Base-by-base conservation (phyloP, 2,888 invertebrate genomes). In the Furcula furcula region DNA sequence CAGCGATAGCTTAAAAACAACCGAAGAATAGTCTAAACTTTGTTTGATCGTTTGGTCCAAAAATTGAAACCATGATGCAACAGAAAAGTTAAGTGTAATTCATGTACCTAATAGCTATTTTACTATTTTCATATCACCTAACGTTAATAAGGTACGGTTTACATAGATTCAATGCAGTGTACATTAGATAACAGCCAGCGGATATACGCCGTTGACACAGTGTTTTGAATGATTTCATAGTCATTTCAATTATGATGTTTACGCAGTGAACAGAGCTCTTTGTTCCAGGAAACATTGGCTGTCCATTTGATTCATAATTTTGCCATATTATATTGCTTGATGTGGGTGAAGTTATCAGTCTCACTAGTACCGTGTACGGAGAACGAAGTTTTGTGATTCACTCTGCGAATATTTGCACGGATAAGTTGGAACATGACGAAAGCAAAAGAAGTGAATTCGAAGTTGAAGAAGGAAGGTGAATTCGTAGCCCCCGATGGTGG, bases 401-500 rank as follows among this genome's bases (percentile, higher is more conserved):
- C 16, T 23, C 30, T 7, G 12, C 9, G 33, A 21, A 25, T 29
- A 46, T 34, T 12, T 31, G 19, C 29, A 16, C 16, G 21, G 21
- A 39, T 34, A 37, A 34, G 27, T 22, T 45, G 41, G 36, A 63
- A 31, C 30, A 86, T 86, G 84, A 58, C 47, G 11, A 77, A 76
- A 41, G 28, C 54, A 18, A 74, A 78, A 40, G 42, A 66, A 40
- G 51, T 67, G 2, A 73, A 75, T 21, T 50, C 70, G 0, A 84
- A 76, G 47, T 64, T 76, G 66, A 90, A 74, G 40, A 86, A 74
- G 68, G 80, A 77, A 63, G 88, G 86, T 4, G 90, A 91, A 33
- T 94, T 93, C 55, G 76, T 91, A 27, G 91, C 94, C 0, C 94
- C 94, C 0, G 94, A 94, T 68, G 94, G 94, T 3, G 94, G 94